These are phyloP conservation scores for Drosophila melanocephala DNA, from an alignment of 2,888 invertebrate genomes.

Conservation along the genomic window DNA sequence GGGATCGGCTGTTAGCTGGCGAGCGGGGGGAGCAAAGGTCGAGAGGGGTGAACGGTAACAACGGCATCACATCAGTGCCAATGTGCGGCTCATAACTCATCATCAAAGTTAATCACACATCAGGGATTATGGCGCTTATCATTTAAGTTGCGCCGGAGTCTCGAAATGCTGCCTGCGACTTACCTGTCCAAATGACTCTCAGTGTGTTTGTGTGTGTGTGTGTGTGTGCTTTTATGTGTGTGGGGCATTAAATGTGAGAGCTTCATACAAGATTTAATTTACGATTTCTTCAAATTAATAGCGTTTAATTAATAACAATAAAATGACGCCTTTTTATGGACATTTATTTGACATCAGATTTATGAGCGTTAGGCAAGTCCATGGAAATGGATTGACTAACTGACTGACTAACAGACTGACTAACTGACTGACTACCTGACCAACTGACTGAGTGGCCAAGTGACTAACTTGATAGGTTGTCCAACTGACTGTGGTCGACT, in stretches of 20 bases:
- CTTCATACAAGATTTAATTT: slow-evolving; percentile 74
- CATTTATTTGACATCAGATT: slow-evolving; percentile 75
- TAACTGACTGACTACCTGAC: slow-evolving; percentile 7
- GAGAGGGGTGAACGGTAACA: slow-evolving; percentile 5
- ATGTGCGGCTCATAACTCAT: slow-evolving; percentile 80
- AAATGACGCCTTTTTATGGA: slow-evolving; percentile 80
- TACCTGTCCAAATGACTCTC: slow-evolving; percentile 71
- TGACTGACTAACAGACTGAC: slow-evolving; percentile 21
- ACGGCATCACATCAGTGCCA: slow-evolving; percentile 71
- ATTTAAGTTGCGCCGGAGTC: slow-evolving; percentile 62
- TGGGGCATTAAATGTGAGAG: slow-evolving; percentile 64
- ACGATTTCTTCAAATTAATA: slow-evolving; percentile 82
- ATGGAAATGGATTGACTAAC: slow-evolving; percentile 18
- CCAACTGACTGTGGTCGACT: slow-evolving; percentile 2
- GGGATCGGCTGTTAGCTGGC: background rate
- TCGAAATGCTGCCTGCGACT: slow-evolving; percentile 25
- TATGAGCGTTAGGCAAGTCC: slow-evolving; percentile 54
- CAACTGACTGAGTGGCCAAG: slow-evolving; percentile 3
- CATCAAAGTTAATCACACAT: slow-evolving; percentile 82
- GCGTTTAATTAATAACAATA: slow-evolving; percentile 83
- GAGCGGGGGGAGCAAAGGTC: background rate
- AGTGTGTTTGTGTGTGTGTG: slow-evolving; percentile 26
- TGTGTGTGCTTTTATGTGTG: slow-evolving; percentile 26
- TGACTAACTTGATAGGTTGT: slow-evolving; percentile 10
- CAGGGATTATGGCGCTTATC: slow-evolving; percentile 81